Conservation (phyloP, 2,113 vertebrate species). For the Calcarius ornatus region DNA sequence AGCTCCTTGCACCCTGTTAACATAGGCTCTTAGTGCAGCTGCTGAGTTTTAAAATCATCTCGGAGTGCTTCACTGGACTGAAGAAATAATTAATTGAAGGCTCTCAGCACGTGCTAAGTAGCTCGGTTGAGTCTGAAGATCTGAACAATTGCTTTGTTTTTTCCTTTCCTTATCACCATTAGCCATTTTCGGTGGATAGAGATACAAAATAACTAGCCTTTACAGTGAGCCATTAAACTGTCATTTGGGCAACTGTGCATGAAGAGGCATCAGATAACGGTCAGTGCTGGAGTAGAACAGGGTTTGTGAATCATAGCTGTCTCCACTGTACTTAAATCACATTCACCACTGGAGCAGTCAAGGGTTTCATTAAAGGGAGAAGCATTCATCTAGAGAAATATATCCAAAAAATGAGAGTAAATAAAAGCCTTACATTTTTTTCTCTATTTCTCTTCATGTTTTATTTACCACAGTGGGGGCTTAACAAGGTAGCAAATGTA, state of each 20-base stretch:
- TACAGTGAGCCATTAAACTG: slow-evolving; percentile 80
- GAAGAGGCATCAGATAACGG: slow-evolving; percentile 78
- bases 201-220: slow-evolving; percentile 80
- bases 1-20: slow-evolving; percentile 28
- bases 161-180: slow-evolving; percentile 74
- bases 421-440: slow-evolving; percentile 71
- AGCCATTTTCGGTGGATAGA: slow-evolving; percentile 76
- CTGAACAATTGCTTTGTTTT: slow-evolving; percentile 70
- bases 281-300: slow-evolving; percentile 78
- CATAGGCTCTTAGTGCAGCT: slow-evolving; percentile 54
- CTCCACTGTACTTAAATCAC: slow-evolving; percentile 83
- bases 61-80: slow-evolving; percentile 67
- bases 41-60: slow-evolving; percentile 70
- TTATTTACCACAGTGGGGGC: slow-evolving; percentile 71
- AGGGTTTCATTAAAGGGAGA: slow-evolving; percentile 85
- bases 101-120: slow-evolving; percentile 59
- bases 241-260: slow-evolving; percentile 81
- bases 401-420: slow-evolving; percentile 77
- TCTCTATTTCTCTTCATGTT: slow-evolving; percentile 72
- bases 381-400: slow-evolving; percentile 80
- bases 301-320: slow-evolving; percentile 84
- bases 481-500: slow-evolving; percentile 71
- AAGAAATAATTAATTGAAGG: slow-evolving; percentile 68
- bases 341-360: slow-evolving; percentile 81
- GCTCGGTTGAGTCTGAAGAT: slow-evolving; percentile 56